Evolutionary conservation across 2,797 vertebrate genomes (phyloP).

Genomic region (Cryptoprocta ferox): DNA sequence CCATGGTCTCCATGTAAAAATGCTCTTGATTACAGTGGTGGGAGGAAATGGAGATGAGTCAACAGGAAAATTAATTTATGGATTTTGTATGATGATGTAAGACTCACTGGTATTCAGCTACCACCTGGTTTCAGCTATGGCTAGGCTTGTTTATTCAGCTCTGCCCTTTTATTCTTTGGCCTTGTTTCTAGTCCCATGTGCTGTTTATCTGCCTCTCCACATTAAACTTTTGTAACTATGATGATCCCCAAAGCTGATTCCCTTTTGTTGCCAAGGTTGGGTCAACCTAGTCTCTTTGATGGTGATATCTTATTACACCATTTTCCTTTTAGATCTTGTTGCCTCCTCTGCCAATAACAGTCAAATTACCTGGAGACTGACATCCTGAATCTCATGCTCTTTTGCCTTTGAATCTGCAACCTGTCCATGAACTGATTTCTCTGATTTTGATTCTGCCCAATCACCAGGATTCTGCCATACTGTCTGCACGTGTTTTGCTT

Average conservation of each 20-base stretch:
- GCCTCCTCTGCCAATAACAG: background rate
- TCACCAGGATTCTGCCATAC: background rate
- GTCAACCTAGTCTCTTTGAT: background rate
- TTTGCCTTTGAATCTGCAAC: background rate
- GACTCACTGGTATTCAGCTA: background rate
- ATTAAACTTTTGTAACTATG: background rate
- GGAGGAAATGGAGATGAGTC: background rate
- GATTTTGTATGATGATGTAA: background rate
- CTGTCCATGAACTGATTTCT: background rate
- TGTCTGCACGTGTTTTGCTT: constrained; percentile 21
- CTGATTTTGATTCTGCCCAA: background rate
- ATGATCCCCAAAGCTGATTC: background rate
- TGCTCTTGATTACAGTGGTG: background rate
- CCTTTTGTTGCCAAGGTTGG: background rate
- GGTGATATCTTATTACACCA: background rate
- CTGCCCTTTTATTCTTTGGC: background rate
- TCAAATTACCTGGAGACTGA: background rate
- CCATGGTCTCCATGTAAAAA: background rate
- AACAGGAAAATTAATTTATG: background rate
- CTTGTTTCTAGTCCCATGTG: background rate
- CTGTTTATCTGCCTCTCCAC: background rate
- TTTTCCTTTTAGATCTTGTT: background rate
- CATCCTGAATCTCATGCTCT: background rate
- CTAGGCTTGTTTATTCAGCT: background rate
- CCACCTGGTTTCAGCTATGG: background rate